These are phyloP conservation scores for Trachelipus rathkii DNA, from an alignment of 1,140 invertebrate genomes.

Conservation along the genomic window DNA sequence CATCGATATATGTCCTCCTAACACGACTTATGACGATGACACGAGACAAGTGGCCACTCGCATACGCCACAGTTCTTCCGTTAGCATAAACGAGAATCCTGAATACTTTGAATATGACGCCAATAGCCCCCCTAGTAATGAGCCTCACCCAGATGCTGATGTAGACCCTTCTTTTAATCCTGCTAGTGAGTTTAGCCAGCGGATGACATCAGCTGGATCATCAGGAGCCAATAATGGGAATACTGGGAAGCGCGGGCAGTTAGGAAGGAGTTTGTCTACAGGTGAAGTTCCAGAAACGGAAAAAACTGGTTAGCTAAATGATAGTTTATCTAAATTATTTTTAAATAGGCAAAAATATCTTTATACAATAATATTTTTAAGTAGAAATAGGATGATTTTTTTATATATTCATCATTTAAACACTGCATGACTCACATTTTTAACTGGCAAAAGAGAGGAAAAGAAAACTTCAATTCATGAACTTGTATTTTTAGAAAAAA, in stretches of 20 bases:
- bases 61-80: conserved; percentile 46
- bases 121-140: conserved; percentile 47
- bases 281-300: conserved; percentile 74
- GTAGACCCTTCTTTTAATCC: conserved; percentile 47
- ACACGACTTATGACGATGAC: conserved; percentile 5
- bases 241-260: conserved; percentile 60
- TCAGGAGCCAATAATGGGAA: conserved; percentile 36
- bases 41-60: conserved; percentile 22
- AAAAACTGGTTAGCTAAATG: conserved; percentile 65
- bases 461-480: no score
- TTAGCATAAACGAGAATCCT: conserved; percentile 52
- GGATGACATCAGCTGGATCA: conserved; percentile 47
- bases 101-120: conserved; percentile 51
- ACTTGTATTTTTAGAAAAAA: no score
- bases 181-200: conserved; percentile 49
- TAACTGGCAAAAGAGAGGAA: no score
- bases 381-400: no score
- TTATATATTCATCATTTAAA: no score
- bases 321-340: background rate
- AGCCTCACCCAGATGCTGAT: conserved; percentile 47
- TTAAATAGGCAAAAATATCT: no score
- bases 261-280: conserved; percentile 74
- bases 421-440: no score
- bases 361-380: no score
- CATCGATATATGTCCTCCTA: background rate